These are phyloP conservation scores for Diprion similis DNA, from an alignment of 1,140 invertebrate genomes.

Conservation along the genomic window DNA sequence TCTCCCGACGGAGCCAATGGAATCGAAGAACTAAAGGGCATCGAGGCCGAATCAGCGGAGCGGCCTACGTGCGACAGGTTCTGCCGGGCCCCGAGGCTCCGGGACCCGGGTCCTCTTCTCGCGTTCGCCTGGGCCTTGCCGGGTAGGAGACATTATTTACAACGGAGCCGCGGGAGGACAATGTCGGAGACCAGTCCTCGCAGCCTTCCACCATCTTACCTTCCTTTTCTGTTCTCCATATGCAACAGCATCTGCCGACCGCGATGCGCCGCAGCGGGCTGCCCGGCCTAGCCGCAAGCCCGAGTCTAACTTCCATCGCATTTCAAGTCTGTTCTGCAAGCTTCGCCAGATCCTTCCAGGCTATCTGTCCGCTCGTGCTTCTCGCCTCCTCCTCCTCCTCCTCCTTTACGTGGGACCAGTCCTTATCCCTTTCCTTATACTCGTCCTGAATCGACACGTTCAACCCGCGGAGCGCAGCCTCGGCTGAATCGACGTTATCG, in stretches of 20 bases:
- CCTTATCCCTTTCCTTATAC: constrained; percentile 8
- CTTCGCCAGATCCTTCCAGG: not conserved
- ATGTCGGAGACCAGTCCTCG: constrained; percentile 39
- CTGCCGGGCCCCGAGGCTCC: constrained; percentile 35
- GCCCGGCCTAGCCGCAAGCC: not conserved
- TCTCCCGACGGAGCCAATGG: constrained; percentile 16
- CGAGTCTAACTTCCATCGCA: not conserved
- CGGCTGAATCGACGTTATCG: too few relatives aligned
- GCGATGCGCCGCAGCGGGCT: constrained; percentile 20
- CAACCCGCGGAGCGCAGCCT: not conserved
- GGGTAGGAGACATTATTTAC: constrained; percentile 58
- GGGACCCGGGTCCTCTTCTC: constrained; percentile 13
- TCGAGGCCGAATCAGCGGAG: constrained; percentile 48
- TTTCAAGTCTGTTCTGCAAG: not conserved
- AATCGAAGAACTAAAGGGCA: constrained; percentile 37
- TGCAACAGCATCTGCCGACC: constrained; percentile 53
- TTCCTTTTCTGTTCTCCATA: constrained; percentile 58
- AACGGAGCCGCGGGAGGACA: constrained; percentile 52
- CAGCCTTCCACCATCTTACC: constrained; percentile 51
- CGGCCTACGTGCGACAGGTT: constrained; percentile 56
- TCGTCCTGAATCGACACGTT: constrained; percentile 12
- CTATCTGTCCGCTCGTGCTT: not conserved
- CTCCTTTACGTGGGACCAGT: constrained; percentile 1
- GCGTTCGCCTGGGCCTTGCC: constrained; percentile 30
- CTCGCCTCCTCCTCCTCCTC: not conserved